Evolutionary conservation across 2,797 vertebrate species (phyloP).

Genomic region (Gadopsis marmoratus): DNA sequence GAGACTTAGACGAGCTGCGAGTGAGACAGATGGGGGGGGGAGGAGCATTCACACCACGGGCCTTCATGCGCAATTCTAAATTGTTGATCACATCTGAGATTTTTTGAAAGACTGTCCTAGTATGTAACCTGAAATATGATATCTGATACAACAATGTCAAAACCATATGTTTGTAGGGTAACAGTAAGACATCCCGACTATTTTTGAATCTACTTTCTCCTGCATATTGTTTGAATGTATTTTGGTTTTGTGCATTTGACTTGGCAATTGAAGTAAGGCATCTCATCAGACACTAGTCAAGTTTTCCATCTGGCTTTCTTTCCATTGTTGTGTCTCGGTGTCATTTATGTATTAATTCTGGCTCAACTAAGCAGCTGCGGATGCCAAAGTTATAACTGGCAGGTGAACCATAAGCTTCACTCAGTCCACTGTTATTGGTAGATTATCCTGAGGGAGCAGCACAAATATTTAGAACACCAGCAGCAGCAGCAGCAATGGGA

Average conservation of each 20-base stretch:
- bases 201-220: background rate
- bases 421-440: constrained; percentile 25
- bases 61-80: constrained; percentile 38
- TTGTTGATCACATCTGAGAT: constrained; percentile 46
- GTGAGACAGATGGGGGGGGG: constrained; percentile 23
- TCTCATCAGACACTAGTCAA: constrained; percentile 40
- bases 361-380: constrained; percentile 15
- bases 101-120: constrained; percentile 26
- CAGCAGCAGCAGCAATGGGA: constrained; percentile 11
- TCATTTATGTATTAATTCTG: constrained; percentile 52
- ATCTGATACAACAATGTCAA: constrained; percentile 17
- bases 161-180: background rate
- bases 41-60: constrained; percentile 14
- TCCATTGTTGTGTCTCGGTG: constrained; percentile 54
- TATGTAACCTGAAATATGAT: constrained; percentile 27
- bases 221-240: background rate
- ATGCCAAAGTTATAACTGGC: constrained; percentile 31
- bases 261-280: background rate
- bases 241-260: background rate
- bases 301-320: constrained; percentile 55
- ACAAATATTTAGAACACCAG: background rate
- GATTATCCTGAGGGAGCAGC: constrained; percentile 21
- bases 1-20: constrained; percentile 45
- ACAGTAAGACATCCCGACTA: constrained; percentile 6
- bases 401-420: constrained; percentile 29